Base-by-base conservation (phyloP, 2,113 vertebrate species). In the Himantopus leucocephalus region DNA sequence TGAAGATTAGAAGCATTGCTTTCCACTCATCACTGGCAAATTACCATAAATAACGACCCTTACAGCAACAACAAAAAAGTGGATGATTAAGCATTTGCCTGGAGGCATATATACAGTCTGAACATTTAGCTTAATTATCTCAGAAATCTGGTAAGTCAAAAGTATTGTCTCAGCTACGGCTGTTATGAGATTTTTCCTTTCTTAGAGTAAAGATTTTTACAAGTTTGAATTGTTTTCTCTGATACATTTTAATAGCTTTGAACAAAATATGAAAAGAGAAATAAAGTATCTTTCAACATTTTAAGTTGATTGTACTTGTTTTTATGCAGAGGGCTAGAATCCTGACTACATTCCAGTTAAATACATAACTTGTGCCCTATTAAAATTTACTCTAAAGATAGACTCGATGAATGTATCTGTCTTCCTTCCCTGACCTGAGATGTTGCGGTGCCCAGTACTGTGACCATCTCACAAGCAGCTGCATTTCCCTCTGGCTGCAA, bases 111-210 rank as follows among this genome's bases (percentile, higher is more conserved):
- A 73, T 62, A 66, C n/a, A 72, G 52, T 62, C 60, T 87, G 88
- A 92, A 91, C 94, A 97, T 96, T 97, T 95, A 85, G 76, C 79
- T 96, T 96, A 95, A 95, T 97, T 91, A 85, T 94, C 62, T 94
- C 72, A 94, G 64, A 88, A 90, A 95, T 56, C 64, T 83, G 43
- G 4, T 92, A 94, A 86, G 35, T 90, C 43, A 50, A 41, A 95
- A 92, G 84, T 67, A 86, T 73, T 77, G n/a, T 86, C 72, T 66
- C 63, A 73, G 53, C n/a, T 74, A 79, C 27, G 63, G 41, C 37
- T 87, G 60, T 62, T 85, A 43, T 1, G 29, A 81, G 60, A 72
- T 84, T 79, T 79, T 86, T 50, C 26, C 48, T 90, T 84, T 72
- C 60, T 60, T 72, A 47, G 18, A 85, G 60, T 37, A 55, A 70